Conservation (phyloP, 2,113 vertebrate species). For the Antechinus stuartii region DNA sequence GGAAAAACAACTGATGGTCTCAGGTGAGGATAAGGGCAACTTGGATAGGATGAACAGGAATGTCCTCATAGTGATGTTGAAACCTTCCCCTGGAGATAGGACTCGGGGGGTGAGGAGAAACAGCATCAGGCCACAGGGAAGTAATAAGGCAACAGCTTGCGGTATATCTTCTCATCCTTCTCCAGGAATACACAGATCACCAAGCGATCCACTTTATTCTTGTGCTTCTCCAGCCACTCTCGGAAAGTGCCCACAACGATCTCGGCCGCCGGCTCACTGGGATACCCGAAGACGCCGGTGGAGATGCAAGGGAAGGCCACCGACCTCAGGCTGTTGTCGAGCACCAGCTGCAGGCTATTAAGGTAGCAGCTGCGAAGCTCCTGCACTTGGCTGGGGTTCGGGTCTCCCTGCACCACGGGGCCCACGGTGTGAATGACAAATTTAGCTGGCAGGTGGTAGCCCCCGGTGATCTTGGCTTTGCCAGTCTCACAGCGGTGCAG, state of each 20-base stretch:
- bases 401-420: constrained; percentile 84
- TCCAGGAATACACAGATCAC: constrained; percentile 83
- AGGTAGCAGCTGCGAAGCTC: constrained; percentile 89
- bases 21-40: background rate
- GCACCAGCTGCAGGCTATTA: constrained; percentile 86
- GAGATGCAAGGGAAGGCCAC: constrained; percentile 93
- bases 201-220: constrained; percentile 82
- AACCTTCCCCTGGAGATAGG: too few relatives aligned
- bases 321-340: constrained; percentile 84
- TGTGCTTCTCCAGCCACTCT: constrained; percentile 79
- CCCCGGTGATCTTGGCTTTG: constrained; percentile 91
- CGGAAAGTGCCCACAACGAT: constrained; percentile 73
- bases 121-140: constrained; percentile 76
- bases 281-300: constrained; percentile 92
- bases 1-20: background rate
- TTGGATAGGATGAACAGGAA: background rate
- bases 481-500: constrained; percentile 90
- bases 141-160: constrained; percentile 76
- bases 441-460: constrained; percentile 91
- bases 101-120: rapidly evolving
- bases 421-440: constrained; percentile 94
- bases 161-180: constrained; percentile 82
- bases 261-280: constrained; percentile 77
- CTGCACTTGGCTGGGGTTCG: constrained; percentile 79
- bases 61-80: background rate